Percentiles rank a stretch among this genome's conserved stretches.
These are phyloP conservation scores for Apeira syringaria DNA, from an alignment of 2,888 invertebrate species.

Conservation along the genomic window DNA sequence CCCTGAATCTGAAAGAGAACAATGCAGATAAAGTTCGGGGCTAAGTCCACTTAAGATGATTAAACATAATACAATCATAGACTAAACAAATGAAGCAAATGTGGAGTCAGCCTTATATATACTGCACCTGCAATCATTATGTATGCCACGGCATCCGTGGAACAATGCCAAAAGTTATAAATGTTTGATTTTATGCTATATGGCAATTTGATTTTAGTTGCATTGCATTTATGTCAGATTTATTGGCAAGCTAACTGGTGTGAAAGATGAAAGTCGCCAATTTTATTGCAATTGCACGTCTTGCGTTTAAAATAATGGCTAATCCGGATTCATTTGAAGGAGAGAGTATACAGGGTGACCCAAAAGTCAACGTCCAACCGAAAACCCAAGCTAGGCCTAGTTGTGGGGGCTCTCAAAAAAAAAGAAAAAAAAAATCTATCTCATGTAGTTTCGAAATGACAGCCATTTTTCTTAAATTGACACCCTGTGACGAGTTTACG, in stretches of 20 bases:
- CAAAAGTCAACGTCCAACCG: too few species aligned
- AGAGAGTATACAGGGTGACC: too few species aligned
- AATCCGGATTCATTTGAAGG: not conserved
- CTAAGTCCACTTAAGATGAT: too few species aligned
- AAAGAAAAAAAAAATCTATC: too few species aligned
- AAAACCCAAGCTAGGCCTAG: too few species aligned
- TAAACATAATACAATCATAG: not conserved
- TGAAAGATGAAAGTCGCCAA: not conserved
- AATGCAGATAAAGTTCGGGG: too few species aligned
- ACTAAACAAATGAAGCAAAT: not conserved
- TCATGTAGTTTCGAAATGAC: too few species aligned
- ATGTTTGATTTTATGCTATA: constrained; percentile 32
- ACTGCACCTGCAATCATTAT: constrained; percentile 22
- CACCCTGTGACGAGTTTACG: too few species aligned
- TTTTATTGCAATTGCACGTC: not conserved
- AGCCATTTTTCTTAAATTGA: too few species aligned
- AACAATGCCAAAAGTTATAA: constrained; percentile 34
- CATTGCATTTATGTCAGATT: constrained; percentile 21
- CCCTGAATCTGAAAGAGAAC: too few species aligned
- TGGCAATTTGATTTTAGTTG: constrained; percentile 30
- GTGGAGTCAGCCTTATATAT: not conserved
- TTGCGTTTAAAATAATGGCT: constrained; percentile 1
- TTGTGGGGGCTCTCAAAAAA: too few species aligned
- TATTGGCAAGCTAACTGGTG: constrained; percentile 14
- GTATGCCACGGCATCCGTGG: constrained; percentile 21